phyloP scores from a whole-genome alignment of 2,888 invertebrate genomes.

The Lithosia quadra region DNA sequence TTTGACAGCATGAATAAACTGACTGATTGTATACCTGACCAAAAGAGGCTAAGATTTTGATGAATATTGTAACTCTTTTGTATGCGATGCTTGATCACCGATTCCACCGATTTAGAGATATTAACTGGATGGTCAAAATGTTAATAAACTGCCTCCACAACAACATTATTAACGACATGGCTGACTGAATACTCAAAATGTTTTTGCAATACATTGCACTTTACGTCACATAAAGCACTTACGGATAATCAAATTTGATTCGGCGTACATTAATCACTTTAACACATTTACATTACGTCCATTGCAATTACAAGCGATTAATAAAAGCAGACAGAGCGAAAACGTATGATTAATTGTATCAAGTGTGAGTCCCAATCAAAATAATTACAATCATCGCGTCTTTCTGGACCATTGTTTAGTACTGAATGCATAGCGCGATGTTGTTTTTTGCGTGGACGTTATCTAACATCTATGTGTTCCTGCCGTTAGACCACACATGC shows the following conservation, averaged over 20 bases:
- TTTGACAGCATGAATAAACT: constrained; percentile 16
- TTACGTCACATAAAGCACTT: constrained; percentile 62
- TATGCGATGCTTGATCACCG: not conserved
- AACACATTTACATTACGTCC: constrained; percentile 75
- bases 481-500: constrained; percentile 45
- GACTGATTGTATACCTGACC: constrained; percentile 27
- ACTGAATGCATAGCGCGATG: constrained; percentile 27
- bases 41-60: constrained; percentile 24
- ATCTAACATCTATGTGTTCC: constrained; percentile 36
- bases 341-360: constrained; percentile 77
- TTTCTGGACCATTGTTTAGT: constrained; percentile 50
- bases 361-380: constrained; percentile 67
- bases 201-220: constrained; percentile 54
- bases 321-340: constrained; percentile 69
- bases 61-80: constrained; percentile 12
- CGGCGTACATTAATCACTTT: constrained; percentile 80
- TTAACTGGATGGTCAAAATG: constrained; percentile 62
- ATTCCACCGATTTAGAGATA: constrained; percentile 43
- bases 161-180: constrained; percentile 66
- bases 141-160: constrained; percentile 70
- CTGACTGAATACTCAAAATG: constrained; percentile 53
- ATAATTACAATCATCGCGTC: constrained; percentile 65
- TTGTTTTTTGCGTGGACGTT: constrained; percentile 36
- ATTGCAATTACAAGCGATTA: constrained; percentile 74
- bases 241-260: constrained; percentile 80